Evolutionary conservation across 2,113 vertebrate species (phyloP), one percentile per base, ranked within the genome.

Genomic region (Dicerorhinus sumatrensis): DNA sequence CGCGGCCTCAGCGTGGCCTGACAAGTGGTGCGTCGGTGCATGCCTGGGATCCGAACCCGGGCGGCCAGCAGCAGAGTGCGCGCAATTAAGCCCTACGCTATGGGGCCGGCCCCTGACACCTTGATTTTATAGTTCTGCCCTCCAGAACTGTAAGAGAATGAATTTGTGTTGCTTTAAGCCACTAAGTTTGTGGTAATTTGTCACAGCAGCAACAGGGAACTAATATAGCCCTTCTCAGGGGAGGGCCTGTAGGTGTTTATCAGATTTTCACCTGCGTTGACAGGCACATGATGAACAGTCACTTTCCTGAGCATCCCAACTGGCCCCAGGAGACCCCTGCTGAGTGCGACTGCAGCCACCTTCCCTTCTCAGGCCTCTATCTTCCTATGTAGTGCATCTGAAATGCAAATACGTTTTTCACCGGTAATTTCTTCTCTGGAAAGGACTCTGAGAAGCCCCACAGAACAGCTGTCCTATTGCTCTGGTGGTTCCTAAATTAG

Each of bases 291-390:
- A 21, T 46, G 42, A 39, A 11, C 60, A 16, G 62, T 8, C 54
- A 0, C 60, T 21, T 46, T 42, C 5, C 20, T 1, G 65, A 77
- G 65, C 25, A 2, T 46, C 80, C 21, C 31, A 3, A n/a, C 29
- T 25, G 54, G 58, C 25, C 65, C 72, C 73, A 25, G 13, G 84
- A 62, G 10, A 20, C 46, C 46, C 46, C 81, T 62, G 48, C 48
- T 42, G 46, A 58, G 25, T 39, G n/a, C 73, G 39, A 14, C 56
- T 2, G 4, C 13, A 56, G 14, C 39, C 72, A 13, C 11, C 11
- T 14, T 16, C 48, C 23, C 12, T 18, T 4, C n/a, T 12, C 0
- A 0, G 0, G 20, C 9, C 31, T 63, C 73, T 9, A 0, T 25
- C 14, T 18, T 63, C 31, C 81, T 29, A 1, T 5, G 1, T 6